Base-by-base conservation (phyloP, 1,140 invertebrate species). In the Drosophila insularis region DNA sequence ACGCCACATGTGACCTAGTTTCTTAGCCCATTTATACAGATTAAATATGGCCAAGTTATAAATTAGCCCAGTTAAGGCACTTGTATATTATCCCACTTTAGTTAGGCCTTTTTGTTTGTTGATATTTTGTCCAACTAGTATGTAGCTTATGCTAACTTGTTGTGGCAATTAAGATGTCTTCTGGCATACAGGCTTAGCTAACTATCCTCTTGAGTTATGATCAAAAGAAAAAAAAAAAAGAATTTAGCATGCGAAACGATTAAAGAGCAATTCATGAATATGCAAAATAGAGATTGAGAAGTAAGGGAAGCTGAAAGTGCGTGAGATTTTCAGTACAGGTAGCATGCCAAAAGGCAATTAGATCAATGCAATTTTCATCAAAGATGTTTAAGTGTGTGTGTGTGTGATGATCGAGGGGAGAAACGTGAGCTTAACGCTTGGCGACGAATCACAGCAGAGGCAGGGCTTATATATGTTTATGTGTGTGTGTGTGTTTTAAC, bases 301-400 rank as follows among this genome's bases (percentile, higher is more conserved):
- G n/a, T 39, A 39, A 65, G 74, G 67, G 70, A 56, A 14, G 62
- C 56, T 53, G 71, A 63, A 53, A 62, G 63, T 69, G 78, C 46
- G 40, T 55, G 62, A 56, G 67, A 74, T 65, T 77, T 77, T 77
- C 39, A 21, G 8, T 21, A 2, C 5, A 21, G 19, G 43, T 87
- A 68, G 79, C 84, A 87, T 89, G 84, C 71, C 68, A 65, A 55
- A 59, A 63, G 76, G 85, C 84, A 87, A 87, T 87, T 87, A 89
- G 84, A 87, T 80, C 70, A 67, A 56, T 78, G 72, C 73, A 76
- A 63, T 78, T 78, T 77, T 77, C 66, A 35, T 74, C 63, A 68
- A 31, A 27, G 35, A 17, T 62, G 31, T 35, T 59, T 56, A 39
- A 23, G 43, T 62, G 66, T 60, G 60, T 73, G 68, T 27, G 4